Evolutionary conservation across 2,888 invertebrate genomes (phyloP).

Genomic region (Callinectes sapidus): DNA sequence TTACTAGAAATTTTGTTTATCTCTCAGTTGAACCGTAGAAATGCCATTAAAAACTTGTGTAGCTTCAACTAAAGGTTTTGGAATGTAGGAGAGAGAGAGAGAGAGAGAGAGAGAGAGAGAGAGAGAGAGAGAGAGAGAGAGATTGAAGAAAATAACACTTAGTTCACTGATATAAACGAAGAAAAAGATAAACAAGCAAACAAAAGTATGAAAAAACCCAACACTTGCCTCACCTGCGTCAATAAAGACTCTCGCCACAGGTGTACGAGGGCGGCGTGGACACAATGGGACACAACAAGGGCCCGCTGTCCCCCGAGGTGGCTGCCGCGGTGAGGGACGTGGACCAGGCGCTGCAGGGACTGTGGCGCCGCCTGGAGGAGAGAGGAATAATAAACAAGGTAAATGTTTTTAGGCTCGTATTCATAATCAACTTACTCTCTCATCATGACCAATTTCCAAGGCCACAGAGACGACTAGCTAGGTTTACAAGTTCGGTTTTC

Average conservation of each 20-base stretch:
- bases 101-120: constrained; percentile 12
- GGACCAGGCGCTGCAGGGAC: constrained; percentile 40
- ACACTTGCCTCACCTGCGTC: no score
- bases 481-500: no score
- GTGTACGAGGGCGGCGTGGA: constrained; percentile 53
- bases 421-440: no score
- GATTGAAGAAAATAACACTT: background rate
- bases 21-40: background rate
- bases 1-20: no score
- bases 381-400: constrained; percentile 39
- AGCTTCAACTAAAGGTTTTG: background rate
- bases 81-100: background rate
- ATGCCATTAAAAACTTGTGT: background rate
- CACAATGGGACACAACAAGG: constrained; percentile 43
- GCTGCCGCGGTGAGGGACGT: constrained; percentile 33
- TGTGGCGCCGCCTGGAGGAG: constrained; percentile 40
- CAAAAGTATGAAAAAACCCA: no score
- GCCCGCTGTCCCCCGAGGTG: constrained; percentile 44
- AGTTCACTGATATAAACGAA: background rate
- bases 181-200: background rate
- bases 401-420: background rate
- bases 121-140: constrained; percentile 44
- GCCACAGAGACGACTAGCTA: no score
- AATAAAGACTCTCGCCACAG: background rate
- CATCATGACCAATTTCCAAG: no score